phyloP scores from a whole-genome alignment of 2,888 invertebrate species.

The Chorisops tibialis region DNA sequence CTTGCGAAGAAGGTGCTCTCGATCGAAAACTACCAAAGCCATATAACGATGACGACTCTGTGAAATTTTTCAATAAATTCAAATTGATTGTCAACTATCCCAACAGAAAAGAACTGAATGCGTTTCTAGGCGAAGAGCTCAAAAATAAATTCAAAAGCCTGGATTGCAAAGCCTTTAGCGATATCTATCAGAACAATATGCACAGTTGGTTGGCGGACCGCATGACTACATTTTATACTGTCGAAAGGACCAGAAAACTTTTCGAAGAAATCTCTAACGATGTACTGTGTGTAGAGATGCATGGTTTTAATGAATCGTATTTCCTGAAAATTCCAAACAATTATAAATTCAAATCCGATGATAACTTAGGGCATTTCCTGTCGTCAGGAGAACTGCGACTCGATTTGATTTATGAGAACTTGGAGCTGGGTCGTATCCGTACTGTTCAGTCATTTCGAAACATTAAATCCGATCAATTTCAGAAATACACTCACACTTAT shows the following conservation, averaged over 20 bases:
- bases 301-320: slow-evolving; percentile 2
- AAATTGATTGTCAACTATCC: slow-evolving; percentile 7
- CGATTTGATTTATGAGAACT: too few species aligned
- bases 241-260: background rate
- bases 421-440: too few species aligned
- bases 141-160: too few species aligned
- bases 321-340: background rate
- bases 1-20: background rate
- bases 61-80: slow-evolving; percentile 3
- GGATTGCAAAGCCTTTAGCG: background rate
- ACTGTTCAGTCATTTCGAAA: too few species aligned
- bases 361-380: too few species aligned
- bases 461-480: too few species aligned
- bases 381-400: too few species aligned
- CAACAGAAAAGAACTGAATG: too few species aligned
- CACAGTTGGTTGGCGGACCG: slow-evolving; percentile 2
- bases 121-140: too few species aligned
- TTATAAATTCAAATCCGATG: background rate
- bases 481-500: too few species aligned
- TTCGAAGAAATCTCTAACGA: background rate
- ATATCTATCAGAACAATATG: background rate
- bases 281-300: background rate
- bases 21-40: background rate
- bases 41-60: background rate
- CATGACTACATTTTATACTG: slow-evolving; percentile 2